Base-by-base conservation (phyloP, 2,113 vertebrate species). In the Meles meles region DNA sequence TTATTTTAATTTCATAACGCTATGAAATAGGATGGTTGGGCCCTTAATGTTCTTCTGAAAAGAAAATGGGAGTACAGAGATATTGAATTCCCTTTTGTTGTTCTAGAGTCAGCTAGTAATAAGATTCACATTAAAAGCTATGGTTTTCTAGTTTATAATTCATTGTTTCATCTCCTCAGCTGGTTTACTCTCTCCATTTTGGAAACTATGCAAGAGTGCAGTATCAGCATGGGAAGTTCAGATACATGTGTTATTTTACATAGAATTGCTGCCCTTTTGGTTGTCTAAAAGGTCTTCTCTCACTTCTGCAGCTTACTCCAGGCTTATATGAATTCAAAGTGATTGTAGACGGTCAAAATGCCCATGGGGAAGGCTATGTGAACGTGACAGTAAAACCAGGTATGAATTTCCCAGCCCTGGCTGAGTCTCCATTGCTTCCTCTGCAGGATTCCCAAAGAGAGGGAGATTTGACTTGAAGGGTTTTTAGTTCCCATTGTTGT, bases 381-480 rank as follows among this genome's bases (percentile, higher is more conserved):
- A 99, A 99, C 6, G 99, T 99, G 8, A 99, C 99, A 0, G 99
- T 99, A 85, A 99, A 99, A 95, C 99, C 99, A 99, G 99, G 99
- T 99, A 98, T 98, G 98, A 96, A 47, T 21, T 79, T 88, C 77
- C 44, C 63, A 71, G n/a, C 61, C 39, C 27, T 29, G 20, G 42
- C 25, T 25, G 6, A 85, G 27, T 52, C 31, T 77, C 23, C 21
- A 12, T n/a, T 87, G 47, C 59, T 96, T 47, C 37, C 52, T 95
- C 88, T 95, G 52, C 55, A 71, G n/a, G 76, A 72, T 81, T 96
- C 27, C n/a, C 63, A 82, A 84, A 52, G 93, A 95, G 18, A 42
- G 3, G 23, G 55, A 97, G 65, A 84, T 97, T 49, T 96, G 37
- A 83, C 52, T 80, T 88, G 37, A 49, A 37, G 31, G 37, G 2